phyloP scores from a whole-genome alignment of 2,888 invertebrate species.

The Cephus pulcher region DNA sequence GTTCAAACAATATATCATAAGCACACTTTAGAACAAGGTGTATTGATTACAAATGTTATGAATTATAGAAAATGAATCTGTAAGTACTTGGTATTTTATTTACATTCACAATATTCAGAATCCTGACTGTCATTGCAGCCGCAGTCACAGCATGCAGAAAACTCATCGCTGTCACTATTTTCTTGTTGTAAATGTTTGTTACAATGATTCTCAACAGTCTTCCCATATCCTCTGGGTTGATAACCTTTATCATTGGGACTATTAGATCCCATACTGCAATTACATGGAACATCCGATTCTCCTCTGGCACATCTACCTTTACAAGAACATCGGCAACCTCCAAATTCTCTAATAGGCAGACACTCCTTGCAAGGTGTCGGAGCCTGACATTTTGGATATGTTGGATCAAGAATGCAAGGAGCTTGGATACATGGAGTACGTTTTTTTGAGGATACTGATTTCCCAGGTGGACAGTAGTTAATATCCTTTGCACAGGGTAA shows the following conservation, averaged over 20 bases:
- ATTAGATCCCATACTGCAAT: constrained; percentile 32
- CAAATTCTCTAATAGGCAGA: constrained; percentile 14
- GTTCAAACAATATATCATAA: not conserved
- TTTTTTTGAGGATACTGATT: not conserved
- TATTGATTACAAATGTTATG: not conserved
- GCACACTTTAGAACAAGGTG: not conserved
- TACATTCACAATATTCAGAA: not conserved
- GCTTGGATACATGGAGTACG: constrained; percentile 7
- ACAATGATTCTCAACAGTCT: constrained; percentile 9
- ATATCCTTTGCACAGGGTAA: constrained; percentile 15
- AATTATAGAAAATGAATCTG: not conserved
- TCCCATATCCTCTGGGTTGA: constrained; percentile 21
- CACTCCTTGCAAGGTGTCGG: constrained; percentile 21
- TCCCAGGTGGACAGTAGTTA: constrained; percentile 2
- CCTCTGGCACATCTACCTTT: constrained; percentile 32
- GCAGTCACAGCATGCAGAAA: constrained; percentile 48
- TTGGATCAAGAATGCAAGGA: constrained; percentile 11
- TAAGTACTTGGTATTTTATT: not conserved
- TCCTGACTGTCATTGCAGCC: constrained; percentile 23
- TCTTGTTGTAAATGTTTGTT: constrained; percentile 14
- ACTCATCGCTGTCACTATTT: constrained; percentile 42
- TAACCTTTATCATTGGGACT: constrained; percentile 24
- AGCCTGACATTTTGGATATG: constrained; percentile 11
- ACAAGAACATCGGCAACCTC: constrained; percentile 38
- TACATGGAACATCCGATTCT: constrained; percentile 32